phyloP scores from a whole-genome alignment of 1,140 invertebrate genomes.

The Macrostomum lignano region DNA sequence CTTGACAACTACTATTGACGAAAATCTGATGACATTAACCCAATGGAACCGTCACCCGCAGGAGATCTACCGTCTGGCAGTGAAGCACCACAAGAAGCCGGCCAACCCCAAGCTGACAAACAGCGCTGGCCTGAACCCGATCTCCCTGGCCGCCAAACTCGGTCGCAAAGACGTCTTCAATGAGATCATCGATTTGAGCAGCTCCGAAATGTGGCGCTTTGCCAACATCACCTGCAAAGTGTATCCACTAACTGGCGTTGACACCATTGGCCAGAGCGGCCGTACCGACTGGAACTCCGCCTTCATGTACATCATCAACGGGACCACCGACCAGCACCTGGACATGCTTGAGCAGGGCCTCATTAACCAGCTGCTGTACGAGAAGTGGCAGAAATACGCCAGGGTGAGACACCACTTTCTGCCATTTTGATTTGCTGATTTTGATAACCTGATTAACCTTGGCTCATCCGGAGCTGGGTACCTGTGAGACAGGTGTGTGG shows the following conservation, averaged over 20 bases:
- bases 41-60: too few species aligned
- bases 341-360: conserved; percentile 95
- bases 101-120: conserved; percentile 53
- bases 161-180: conserved; percentile 75
- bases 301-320: conserved; percentile 81
- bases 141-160: conserved; percentile 75
- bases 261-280: conserved; percentile 70
- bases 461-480: too few species aligned
- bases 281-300: conserved; percentile 81
- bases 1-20: too few species aligned
- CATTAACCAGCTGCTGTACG: conserved; percentile 72
- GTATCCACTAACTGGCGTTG: conserved; percentile 74
- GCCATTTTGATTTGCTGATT: too few species aligned
- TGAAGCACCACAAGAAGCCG: conserved; percentile 63
- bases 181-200: conserved; percentile 82
- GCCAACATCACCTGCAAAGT: conserved; percentile 95
- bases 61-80: conserved; percentile 91
- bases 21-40: too few species aligned
- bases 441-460: too few species aligned
- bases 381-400: conserved; percentile 98
- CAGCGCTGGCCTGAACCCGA: conserved; percentile 57
- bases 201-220: conserved; percentile 73
- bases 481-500: too few species aligned
- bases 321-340: conserved; percentile 70
- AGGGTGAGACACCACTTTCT: conserved; percentile 36